Evolutionary conservation across 2,113 vertebrate genomes (phyloP), one percentile per base, ranked within the genome.

Genomic region (Pogonocichla stellata): DNA sequence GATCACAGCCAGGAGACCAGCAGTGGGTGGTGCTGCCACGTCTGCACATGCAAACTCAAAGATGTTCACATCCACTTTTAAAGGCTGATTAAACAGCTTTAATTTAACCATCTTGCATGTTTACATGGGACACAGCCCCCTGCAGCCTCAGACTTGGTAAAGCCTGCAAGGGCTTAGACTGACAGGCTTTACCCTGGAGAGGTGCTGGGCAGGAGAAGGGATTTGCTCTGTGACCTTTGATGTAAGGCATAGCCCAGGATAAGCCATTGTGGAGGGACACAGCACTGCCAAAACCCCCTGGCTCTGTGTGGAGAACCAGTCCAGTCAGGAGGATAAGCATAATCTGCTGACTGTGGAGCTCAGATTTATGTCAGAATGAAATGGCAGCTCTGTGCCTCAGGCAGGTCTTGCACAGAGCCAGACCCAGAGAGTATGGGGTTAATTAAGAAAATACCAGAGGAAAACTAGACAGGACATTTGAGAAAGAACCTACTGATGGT

Each of bases 241-340:
- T 34, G 64, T 15, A 14, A 9, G 19, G 69, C 36, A 11, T 0
- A 28, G 24, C 45, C n/a, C 47, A 65, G 85, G 81, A 45, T 6
- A 28, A 81, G 18, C 33, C 0, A 0, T 1, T 28, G 28, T 23
- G 75, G 71, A 66, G 31, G 62, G 73, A 72, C 31, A 28, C 28
- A 33, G 69, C n/a, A 25, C 12, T 89, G 84, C 36, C 70, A 40
- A 24, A 34, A 29, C 5, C 38, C 25, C 9, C 47, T 1, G 23
- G 11, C 14, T 57, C 33, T 26, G 47, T 18, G 60, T 61, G 70
- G 42, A 62, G 81, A 54, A 8, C 8, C 43, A 78, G 73, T 12
- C 34, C 70, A 38, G 60, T 1, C 78, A 61, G 69, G 29, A 54
- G 67, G 34, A 40, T 12, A 28, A 89, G 15, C 4, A 5, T 3